Evolutionary conservation across 2,888 invertebrate species (phyloP), one percentile per base, ranked within the genome.

Genomic region (Crematogaster levior): DNA sequence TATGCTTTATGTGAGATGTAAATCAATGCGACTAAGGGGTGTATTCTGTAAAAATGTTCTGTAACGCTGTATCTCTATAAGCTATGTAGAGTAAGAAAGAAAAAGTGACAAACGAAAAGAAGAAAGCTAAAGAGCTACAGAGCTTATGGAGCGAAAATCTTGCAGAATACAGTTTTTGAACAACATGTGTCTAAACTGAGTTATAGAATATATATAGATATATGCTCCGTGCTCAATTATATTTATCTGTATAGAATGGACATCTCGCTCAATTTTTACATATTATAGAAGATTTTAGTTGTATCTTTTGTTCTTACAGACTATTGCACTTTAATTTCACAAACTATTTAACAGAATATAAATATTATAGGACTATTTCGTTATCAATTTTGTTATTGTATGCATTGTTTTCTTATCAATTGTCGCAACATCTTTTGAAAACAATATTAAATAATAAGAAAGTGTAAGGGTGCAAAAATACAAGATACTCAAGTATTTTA

Each of bases 181-280:
- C n/a, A 77, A 65, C 43, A 21, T 34, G 24, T 70, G 46, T 40
- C 18, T 34, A 63, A 63, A 37, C 3, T 34, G 10, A 40, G 3
- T 51, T 77, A 40, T 70, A 79, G 43, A 43, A 79, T 63, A n/a
- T 46, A n/a, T 37, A 24, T 56, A 48, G n/a, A 48, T 48, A 56
- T 72, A 18, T 61, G 21, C 40, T 53, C 53, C 43, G 30, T 79
- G 77, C 79, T 72, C 56, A 79, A 79, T 66, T 70, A 56, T 58
- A 60, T 70, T 79, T 58, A 79, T 70, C 18, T 30, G 10, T 56
- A 63, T 53, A 70, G 9, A 79, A 79, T 66, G 24, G 24, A 43
- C 12, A 34, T 68, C 6, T 30, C 48, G 68, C 30, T 77, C 56
- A 79, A 56, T 68, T 56, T 79, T 70, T 30, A 68, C 1, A 43